Percentiles rank a stretch among this genome's conserved stretches.
phyloP scores from a whole-genome alignment of 2,888 invertebrate genomes.

The Drosophila villosipedis region DNA sequence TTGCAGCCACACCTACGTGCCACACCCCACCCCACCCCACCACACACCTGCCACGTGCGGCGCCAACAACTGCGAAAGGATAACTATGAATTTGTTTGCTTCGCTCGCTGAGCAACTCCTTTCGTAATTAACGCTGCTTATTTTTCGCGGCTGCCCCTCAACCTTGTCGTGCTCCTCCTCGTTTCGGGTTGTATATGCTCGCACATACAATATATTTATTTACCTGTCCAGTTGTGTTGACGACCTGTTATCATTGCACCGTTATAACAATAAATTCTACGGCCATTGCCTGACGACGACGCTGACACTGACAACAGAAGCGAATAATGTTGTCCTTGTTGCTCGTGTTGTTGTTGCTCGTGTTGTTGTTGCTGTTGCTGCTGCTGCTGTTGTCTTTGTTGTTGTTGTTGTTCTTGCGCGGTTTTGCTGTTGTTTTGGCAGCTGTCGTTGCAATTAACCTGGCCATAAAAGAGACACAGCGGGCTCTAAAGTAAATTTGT shows the following conservation, averaged over 20 bases:
- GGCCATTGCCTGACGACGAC: slow-evolving; percentile 47
- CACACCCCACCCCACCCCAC: neutral
- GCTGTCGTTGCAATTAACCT: slow-evolving; percentile 78
- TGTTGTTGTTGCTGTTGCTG: slow-evolving; percentile 1
- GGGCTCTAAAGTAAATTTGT: slow-evolving; percentile 65
- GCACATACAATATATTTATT: slow-evolving; percentile 52
- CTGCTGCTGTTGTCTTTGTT: slow-evolving; percentile 33
- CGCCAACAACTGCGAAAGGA: slow-evolving; percentile 29
- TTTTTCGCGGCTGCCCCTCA: slow-evolving; percentile 47
- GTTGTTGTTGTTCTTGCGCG: slow-evolving; percentile 58
- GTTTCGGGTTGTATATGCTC: slow-evolving; percentile 17
- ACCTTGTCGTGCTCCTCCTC: neutral
- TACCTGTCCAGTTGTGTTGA: slow-evolving; percentile 69
- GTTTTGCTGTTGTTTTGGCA: slow-evolving; percentile 74
- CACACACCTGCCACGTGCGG: too few species aligned
- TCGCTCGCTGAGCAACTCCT: slow-evolving; percentile 51
- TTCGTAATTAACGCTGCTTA: slow-evolving; percentile 72
- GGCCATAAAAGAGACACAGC: slow-evolving; percentile 71
- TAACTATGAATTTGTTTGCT: slow-evolving; percentile 45
- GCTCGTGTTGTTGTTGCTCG: slow-evolving; percentile 9
- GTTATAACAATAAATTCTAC: slow-evolving; percentile 76
- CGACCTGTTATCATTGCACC: slow-evolving; percentile 76
- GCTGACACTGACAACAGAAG: slow-evolving; percentile 56
- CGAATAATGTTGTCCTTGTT: slow-evolving; percentile 49
- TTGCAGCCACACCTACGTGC: slow-evolving; percentile 17